These are phyloP conservation scores for Trisateles emortualis DNA, from an alignment of 2,888 invertebrate genomes.

Conservation along the genomic window DNA sequence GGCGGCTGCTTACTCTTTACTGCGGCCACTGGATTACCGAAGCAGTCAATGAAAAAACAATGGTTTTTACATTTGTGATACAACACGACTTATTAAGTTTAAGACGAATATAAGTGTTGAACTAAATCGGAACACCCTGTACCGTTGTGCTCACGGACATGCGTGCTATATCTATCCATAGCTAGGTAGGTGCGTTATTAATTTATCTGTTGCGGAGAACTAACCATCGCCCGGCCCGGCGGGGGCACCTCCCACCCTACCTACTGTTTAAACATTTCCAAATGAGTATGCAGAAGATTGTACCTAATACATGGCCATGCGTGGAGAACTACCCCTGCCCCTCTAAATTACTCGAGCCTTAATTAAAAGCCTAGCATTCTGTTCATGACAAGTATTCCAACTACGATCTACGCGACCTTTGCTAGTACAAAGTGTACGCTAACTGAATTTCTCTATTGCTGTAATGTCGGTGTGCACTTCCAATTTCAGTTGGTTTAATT, in stretches of 20 bases:
- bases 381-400: conserved; percentile 85
- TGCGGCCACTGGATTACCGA: too few species aligned
- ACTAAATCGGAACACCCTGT: conserved; percentile 59
- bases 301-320: conserved; percentile 77
- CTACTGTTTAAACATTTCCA: conserved; percentile 83
- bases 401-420: conserved; percentile 65
- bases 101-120: background rate
- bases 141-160: conserved; percentile 68
- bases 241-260: conserved; percentile 55
- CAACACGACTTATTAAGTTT: too few species aligned
- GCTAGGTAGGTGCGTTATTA: conserved; percentile 78
- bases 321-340: conserved; percentile 67
- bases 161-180: conserved; percentile 76
- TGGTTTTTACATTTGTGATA: too few species aligned
- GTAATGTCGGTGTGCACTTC: conserved; percentile 42
- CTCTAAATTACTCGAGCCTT: conserved; percentile 84
- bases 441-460: conserved; percentile 68
- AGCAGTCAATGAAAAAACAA: too few species aligned
- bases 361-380: conserved; percentile 85
- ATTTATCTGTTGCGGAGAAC: conserved; percentile 85
- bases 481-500: conserved; percentile 43
- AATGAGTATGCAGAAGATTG: conserved; percentile 85
- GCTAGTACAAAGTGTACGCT: conserved; percentile 61
- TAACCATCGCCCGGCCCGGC: conserved; percentile 72
- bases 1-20: too few species aligned